Percentiles rank a stretch among this genome's conserved stretches.
phyloP scores from a whole-genome alignment of 1,140 invertebrate species.

The Popillia japonica region DNA sequence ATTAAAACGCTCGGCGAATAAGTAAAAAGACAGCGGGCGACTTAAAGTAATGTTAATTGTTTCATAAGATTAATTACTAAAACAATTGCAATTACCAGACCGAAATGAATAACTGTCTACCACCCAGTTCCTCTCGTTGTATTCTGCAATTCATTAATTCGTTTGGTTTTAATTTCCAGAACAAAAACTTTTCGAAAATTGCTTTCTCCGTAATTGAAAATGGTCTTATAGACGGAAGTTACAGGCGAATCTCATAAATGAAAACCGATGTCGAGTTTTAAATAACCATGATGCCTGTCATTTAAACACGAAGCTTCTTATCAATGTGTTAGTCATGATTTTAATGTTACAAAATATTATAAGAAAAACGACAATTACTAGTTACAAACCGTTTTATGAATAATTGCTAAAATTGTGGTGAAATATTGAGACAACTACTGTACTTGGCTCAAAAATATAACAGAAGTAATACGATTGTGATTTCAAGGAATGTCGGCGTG shows the following conservation, averaged over 20 bases:
- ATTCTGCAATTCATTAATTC: neutral
- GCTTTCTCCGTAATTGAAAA: neutral
- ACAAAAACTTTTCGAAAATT: neutral
- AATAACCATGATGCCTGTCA: too few relatives aligned
- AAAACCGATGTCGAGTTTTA: neutral
- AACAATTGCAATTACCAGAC: constrained; percentile 8
- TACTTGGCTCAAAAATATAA: too few relatives aligned
- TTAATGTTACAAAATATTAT: too few relatives aligned
- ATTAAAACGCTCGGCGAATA: neutral
- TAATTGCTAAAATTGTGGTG: too few relatives aligned
- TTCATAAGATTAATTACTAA: constrained; percentile 23
- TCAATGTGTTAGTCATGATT: too few relatives aligned
- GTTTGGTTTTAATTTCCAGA: neutral
- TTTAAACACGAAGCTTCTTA: too few relatives aligned
- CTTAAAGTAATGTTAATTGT: constrained; percentile 16
- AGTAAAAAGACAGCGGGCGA: neutral
- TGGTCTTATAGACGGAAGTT: neutral
- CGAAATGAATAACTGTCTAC: neutral
- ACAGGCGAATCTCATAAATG: neutral
- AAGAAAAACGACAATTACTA: too few relatives aligned
- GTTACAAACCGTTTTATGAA: too few relatives aligned
- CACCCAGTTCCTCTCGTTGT: neutral
- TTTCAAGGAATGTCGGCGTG: too few relatives aligned
- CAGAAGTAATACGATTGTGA: too few relatives aligned
- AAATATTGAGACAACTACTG: too few relatives aligned